These are phyloP conservation scores for Thripadectes ignobilis DNA, from an alignment of 2,797 vertebrate genomes.

Conservation along the genomic window DNA sequence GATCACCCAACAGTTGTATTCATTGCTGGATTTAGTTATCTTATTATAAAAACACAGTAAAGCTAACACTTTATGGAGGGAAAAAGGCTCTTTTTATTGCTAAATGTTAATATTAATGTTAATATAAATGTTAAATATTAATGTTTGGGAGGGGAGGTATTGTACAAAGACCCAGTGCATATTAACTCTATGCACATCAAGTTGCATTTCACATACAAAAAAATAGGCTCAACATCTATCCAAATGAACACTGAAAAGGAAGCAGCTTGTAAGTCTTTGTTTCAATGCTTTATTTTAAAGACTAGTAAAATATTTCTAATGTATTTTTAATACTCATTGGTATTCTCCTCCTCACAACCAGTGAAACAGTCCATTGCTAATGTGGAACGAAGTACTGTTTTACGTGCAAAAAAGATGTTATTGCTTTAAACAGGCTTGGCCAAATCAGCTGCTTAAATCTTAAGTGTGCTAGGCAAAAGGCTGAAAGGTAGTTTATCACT, in stretches of 20 bases:
- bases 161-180: neutral
- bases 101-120: neutral
- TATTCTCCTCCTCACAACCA: neutral
- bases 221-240: neutral
- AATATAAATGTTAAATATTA: neutral
- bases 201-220: neutral
- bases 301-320: neutral
- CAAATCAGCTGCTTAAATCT: slow-evolving; percentile 34
- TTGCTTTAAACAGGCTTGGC: neutral
- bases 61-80: neutral
- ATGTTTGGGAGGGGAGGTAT: neutral
- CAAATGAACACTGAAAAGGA: neutral
- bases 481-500: neutral
- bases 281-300: neutral
- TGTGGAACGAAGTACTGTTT: neutral
- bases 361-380: neutral
- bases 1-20: neutral
- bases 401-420: neutral
- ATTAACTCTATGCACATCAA: neutral
- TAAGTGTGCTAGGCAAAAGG: neutral
- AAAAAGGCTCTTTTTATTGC: neutral
- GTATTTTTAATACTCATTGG: neutral
- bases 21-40: neutral
- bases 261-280: neutral
- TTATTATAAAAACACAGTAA: neutral